Conservation (phyloP, 2,797 vertebrate genomes). For the Lithobates sylvaticus region DNA sequence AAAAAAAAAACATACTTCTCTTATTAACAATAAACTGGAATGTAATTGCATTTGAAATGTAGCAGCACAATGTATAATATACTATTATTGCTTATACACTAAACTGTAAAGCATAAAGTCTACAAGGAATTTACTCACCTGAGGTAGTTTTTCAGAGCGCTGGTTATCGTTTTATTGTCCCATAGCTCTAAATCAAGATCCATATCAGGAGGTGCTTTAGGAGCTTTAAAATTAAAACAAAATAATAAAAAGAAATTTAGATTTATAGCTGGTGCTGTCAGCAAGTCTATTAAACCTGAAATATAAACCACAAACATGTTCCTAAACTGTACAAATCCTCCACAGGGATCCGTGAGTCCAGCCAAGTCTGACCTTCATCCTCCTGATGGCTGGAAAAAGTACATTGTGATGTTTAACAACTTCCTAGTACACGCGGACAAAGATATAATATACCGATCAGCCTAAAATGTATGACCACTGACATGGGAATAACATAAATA, state of each 20-base stretch:
- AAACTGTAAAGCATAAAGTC: background rate
- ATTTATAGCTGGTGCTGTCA: background rate
- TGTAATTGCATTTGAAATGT: background rate
- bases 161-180: slow-evolving; percentile 98
- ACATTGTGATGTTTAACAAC: too few relatives aligned
- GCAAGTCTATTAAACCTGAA: too few relatives aligned
- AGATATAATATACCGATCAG: too few relatives aligned
- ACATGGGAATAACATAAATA: too few relatives aligned
- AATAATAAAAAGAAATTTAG: background rate
- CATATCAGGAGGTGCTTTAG: slow-evolving; percentile 90
- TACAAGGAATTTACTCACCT: slow-evolving; percentile 79
- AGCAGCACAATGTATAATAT: too few relatives aligned
- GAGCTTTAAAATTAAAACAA: slow-evolving; percentile 74
- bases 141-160: slow-evolving; percentile 98
- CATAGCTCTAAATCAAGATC: slow-evolving; percentile 92
- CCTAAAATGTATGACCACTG: too few relatives aligned
- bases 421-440: too few relatives aligned
- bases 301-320: background rate
- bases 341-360: too few relatives aligned
- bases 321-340: background rate
- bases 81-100: background rate
- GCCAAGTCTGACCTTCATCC: too few relatives aligned
- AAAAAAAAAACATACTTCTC: too few relatives aligned
- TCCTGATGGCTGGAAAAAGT: too few relatives aligned
- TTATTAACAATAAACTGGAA: background rate